Evolutionary conservation across 1,140 invertebrate genomes (phyloP), one percentile per base, ranked within the genome.

Genomic region (Hesperophylax magnus): DNA sequence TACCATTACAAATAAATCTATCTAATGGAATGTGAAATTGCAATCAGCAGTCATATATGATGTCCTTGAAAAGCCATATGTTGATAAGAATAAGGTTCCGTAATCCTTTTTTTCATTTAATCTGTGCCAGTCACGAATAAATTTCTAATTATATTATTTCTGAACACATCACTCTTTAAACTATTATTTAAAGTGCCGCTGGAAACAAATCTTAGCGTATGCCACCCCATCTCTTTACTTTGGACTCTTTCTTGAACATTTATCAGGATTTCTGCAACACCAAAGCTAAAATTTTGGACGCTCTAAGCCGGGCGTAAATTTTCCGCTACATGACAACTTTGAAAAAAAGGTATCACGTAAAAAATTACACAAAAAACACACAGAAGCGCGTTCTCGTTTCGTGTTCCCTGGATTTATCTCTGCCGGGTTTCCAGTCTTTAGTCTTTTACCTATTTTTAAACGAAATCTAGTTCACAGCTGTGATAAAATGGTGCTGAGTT

Each of bases 211-310:
- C 17, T 47, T 11, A 47, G 39, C 39, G 39, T 14, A 14, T 3
- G 9, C 20, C 76, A 18, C 61, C 67, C 78, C 56, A 65, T 77
- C 79, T 65, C 77, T 75, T 77, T 72, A 67, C 77, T 85, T 85
- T 85, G 85, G 84, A 86, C 86, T 87, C 87, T 86, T 84, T 85
- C 79, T 84, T 84, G 81, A 79, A 84, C 87, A 88, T 90, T 87
- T 89, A 89, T 90, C 89, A 89, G 88, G 89, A 90, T 90, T 89
- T 89, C 83, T 89, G 87, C 82, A 88, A 89, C 87, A 87, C 86
- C 87, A 86, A 88, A 88, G 88, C 88, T 89, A 90, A 90, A 89
- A 89, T 90, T 90, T 90, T 90, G 88, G 88, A 88, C 88, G 88
- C 85, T 89, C 87, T 90, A 89, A 90, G 88, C 89, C 85, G 86